phyloP scores from a whole-genome alignment of 2,888 invertebrate species.

The Rambutsinella grinnellia region DNA sequence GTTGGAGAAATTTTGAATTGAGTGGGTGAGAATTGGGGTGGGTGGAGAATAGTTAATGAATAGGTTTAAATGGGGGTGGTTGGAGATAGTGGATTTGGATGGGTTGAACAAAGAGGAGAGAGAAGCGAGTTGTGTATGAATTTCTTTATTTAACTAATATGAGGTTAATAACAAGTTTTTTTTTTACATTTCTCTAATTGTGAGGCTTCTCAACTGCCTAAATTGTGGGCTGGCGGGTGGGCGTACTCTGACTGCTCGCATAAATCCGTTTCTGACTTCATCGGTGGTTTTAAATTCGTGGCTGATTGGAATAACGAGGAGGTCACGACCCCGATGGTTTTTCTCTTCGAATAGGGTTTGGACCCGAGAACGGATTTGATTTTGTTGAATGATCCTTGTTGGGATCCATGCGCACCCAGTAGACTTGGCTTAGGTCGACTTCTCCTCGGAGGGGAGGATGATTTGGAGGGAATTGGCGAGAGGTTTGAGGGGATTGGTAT shows the following conservation, averaged over 20 bases:
- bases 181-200: conserved; percentile 13
- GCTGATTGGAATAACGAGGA: conserved; percentile 53
- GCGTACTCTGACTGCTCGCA: conserved; percentile 36
- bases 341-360: conserved; percentile 34
- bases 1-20: background rate
- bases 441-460: conserved; percentile 2
- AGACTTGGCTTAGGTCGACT: conserved; percentile 53
- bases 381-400: conserved; percentile 12
- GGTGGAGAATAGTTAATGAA: background rate
- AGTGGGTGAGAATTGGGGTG: background rate
- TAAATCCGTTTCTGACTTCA: conserved; percentile 51
- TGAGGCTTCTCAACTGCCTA: conserved; percentile 17
- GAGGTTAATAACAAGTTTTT: too few species aligned
- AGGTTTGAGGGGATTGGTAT: background rate
- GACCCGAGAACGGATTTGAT: conserved; percentile 35
- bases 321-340: conserved; percentile 38
- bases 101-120: background rate
- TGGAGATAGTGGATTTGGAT: background rate
- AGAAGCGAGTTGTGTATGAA: too few species aligned
- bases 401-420: conserved; percentile 56
- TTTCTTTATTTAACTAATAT: too few species aligned
- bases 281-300: conserved; percentile 19
- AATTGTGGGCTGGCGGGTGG: background rate
- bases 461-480: background rate
- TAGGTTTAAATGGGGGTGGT: background rate